Evolutionary conservation across 2,113 vertebrate genomes (phyloP), one percentile per base, ranked within the genome.

Genomic region (Gymnogyps californianus): DNA sequence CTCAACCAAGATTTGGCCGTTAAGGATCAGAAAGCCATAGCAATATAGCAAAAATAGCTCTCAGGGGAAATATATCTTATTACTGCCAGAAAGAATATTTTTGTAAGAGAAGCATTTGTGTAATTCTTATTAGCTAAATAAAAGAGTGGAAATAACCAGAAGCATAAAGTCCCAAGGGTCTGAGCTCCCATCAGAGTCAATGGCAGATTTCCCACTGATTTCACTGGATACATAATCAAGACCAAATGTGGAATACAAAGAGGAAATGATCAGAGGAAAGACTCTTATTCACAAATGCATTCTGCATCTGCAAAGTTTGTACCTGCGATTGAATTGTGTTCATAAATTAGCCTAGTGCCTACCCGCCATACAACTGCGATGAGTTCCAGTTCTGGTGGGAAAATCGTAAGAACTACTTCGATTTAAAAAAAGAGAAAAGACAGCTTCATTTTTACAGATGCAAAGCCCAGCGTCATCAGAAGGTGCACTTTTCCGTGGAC

Each of bases 121-220:
- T 90, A 96, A 93, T 96, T 95, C 94, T 94, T 96, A 94, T 91
- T 95, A 90, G 62, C 70, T 85, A 93, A 94, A 83, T 76, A 91
- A 83, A 94, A 91, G 81, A 83, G 62, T 87, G 79, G 93, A 96
- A 97, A 94, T 80, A 91, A 95, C 81, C 89, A 96, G 81, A 85
- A 93, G 75, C 87, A 95, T 65, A 26, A 95, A 84, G 74, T 90
- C 94, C 34, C 91, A 90, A 58, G n/a, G 66, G 89, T 46, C 78
- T 91, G 46, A 88, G 67, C 75, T 95, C 71, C 66, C 78, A 92
- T 38, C 26, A 84, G 70, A 90, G 42, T n/a, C 46, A 76, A 47
- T 59, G 62, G 93, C 89, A 91, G 32, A 66, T 31, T 91, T 96
- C 84, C 89, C 75, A 83, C 58, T 62, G 78, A 74, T 90, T 94